These are phyloP conservation scores for Phoebastria nigripes DNA, from an alignment of 2,797 vertebrate genomes.

Conservation along the genomic window DNA sequence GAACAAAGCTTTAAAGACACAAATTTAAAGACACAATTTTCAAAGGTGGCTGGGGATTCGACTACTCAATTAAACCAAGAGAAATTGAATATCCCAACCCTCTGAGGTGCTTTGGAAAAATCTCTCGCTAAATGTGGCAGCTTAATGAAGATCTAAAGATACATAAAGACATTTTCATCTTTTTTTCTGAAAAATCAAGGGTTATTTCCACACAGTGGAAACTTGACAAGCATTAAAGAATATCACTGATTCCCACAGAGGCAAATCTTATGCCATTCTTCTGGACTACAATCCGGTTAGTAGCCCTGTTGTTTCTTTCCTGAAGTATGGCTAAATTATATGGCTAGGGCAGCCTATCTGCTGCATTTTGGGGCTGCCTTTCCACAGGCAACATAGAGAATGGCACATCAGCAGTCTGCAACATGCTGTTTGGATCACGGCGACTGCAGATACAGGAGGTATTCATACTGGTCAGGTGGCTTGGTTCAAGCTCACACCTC, in stretches of 20 bases:
- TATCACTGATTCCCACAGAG: not conserved
- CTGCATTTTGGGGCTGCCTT: not conserved
- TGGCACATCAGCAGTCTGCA: not conserved
- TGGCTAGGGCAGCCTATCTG: not conserved
- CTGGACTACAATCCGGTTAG: not conserved
- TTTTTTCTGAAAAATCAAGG: not conserved
- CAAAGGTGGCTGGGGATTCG: not conserved
- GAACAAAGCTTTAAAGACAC: not conserved
- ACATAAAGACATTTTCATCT: not conserved
- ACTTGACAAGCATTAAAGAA: not conserved
- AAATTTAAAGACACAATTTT: not conserved
- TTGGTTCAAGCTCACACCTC: not conserved
- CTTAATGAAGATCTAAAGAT: not conserved
- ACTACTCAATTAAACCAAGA: not conserved
- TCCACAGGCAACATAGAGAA: not conserved
- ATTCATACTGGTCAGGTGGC: not conserved
- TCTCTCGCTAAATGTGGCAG: not conserved
- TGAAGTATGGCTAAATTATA: not conserved
- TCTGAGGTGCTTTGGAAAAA: not conserved
- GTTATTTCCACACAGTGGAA: not conserved
- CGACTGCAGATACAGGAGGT: rapidly evolving
- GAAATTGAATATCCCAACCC: not conserved
- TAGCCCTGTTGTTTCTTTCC: not conserved
- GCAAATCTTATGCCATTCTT: not conserved
- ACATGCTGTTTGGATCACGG: not conserved